phyloP scores from a whole-genome alignment of 2,888 invertebrate genomes.

The Eupithecia subumbrata region DNA sequence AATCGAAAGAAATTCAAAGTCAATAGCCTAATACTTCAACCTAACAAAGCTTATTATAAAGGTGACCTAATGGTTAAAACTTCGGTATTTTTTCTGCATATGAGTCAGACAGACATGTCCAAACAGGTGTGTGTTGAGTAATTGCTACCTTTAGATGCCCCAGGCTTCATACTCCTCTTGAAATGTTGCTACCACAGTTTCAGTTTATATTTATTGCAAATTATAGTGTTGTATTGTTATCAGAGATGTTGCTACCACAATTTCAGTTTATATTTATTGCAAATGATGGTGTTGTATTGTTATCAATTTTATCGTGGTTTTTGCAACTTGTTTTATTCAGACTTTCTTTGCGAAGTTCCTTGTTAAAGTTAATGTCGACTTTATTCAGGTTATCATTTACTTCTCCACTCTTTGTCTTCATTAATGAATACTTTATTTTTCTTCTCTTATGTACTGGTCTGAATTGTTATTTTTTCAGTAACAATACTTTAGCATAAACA shows the following conservation, averaged over 20 bases:
- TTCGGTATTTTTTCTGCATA: slow-evolving; percentile 25
- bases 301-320: slow-evolving; percentile 9
- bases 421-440: not conserved
- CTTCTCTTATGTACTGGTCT: not conserved
- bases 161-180: slow-evolving; percentile 25
- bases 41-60: slow-evolving; percentile 26
- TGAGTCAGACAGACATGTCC: slow-evolving; percentile 36
- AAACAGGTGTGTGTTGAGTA: slow-evolving; percentile 43
- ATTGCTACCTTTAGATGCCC: slow-evolving; percentile 33
- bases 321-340: not conserved
- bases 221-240: slow-evolving; percentile 6
- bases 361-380: not conserved
- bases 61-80: slow-evolving; percentile 43
- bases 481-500: no score
- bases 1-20: not conserved
- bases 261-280: slow-evolving; percentile 16
- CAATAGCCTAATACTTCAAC: not conserved
- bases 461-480: not conserved
- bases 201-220: slow-evolving; percentile 14
- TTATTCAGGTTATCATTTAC: not conserved
- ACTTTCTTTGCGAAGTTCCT: not conserved
- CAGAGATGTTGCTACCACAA: slow-evolving; percentile 19
- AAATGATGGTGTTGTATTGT: slow-evolving; percentile 15
- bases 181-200: slow-evolving; percentile 21
- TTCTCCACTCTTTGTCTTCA: not conserved